Percentiles rank a stretch among this genome's conserved stretches.
These are phyloP conservation scores for Netelia fuscicornis DNA, from an alignment of 2,888 invertebrate genomes.

Conservation along the genomic window DNA sequence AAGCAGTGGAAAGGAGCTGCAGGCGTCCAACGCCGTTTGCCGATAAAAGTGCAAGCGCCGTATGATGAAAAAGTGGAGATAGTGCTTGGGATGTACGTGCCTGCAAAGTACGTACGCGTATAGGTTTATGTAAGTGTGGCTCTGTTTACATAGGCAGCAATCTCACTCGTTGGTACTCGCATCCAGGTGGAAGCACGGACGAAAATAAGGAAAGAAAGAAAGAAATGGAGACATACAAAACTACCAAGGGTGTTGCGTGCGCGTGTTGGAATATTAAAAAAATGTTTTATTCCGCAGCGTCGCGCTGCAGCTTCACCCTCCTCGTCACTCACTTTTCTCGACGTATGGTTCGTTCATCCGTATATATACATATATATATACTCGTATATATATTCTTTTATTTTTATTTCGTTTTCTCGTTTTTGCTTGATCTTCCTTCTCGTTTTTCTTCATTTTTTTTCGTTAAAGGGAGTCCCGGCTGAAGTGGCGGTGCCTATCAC, in stretches of 20 bases:
- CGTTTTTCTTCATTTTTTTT: slow-evolving; percentile 49
- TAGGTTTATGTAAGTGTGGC: background rate
- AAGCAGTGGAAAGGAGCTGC: background rate
- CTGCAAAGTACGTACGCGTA: background rate
- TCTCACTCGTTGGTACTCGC: background rate
- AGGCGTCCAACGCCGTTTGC: slow-evolving; percentile 38
- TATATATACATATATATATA: background rate
- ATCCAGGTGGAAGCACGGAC: background rate
- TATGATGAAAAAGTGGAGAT: slow-evolving; percentile 64
- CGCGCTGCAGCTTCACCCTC: background rate
- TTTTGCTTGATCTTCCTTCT: slow-evolving; percentile 26
- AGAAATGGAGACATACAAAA: background rate
- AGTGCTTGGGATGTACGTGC: slow-evolving; percentile 8
- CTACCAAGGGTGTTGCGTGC: slow-evolving; percentile 29
- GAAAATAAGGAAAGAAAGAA: background rate
- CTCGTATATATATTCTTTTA: background rate
- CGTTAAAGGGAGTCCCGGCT: slow-evolving; percentile 44
- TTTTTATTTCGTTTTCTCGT: slow-evolving; percentile 46
- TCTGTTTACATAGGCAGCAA: background rate
- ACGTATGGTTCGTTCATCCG: slow-evolving; percentile 39
- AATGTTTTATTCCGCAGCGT: slow-evolving; percentile 52
- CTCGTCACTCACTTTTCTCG: slow-evolving; percentile 26
- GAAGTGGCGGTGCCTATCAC: slow-evolving; percentile 62
- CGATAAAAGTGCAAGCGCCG: slow-evolving; percentile 62
- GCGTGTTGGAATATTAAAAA: slow-evolving; percentile 52